phyloP scores from a whole-genome alignment of 2,888 invertebrate genomes.

The Lathronympha strigana region DNA sequence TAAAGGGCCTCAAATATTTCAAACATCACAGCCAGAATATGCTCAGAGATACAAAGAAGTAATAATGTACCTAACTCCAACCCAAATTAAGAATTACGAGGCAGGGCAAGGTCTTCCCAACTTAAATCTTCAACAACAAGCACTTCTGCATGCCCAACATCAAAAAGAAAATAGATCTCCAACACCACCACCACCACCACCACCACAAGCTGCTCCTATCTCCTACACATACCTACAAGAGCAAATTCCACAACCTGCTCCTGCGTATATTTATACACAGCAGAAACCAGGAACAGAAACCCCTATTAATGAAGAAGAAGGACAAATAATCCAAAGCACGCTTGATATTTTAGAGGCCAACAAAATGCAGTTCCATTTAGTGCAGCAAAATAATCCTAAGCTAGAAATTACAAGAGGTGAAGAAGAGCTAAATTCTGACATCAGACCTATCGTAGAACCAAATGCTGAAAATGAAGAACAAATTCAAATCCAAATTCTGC shows the following conservation, averaged over 20 bases:
- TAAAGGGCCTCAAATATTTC: constrained; percentile 58
- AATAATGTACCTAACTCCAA: constrained; percentile 68
- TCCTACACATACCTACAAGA: background rate
- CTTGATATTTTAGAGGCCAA: constrained; percentile 35
- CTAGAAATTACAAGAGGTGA: constrained; percentile 23
- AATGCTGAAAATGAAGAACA: constrained; percentile 42
- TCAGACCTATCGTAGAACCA: constrained; percentile 39
- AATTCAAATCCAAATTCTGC: constrained; percentile 18
- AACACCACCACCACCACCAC: no score
- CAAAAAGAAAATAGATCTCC: background rate
- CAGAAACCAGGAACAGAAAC: constrained; percentile 8
- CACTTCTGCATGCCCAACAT: background rate
- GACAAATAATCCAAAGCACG: constrained; percentile 34
- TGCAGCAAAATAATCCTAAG: constrained; percentile 11
- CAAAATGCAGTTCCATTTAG: constrained; percentile 24
- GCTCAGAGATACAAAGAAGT: constrained; percentile 62
- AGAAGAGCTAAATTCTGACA: constrained; percentile 6
- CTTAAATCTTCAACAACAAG: constrained; percentile 4
- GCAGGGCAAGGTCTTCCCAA: constrained; percentile 51
- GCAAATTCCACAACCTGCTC: constrained; percentile 33
- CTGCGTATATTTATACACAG: constrained; percentile 21
- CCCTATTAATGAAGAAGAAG: constrained; percentile 32
- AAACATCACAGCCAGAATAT: constrained; percentile 42
- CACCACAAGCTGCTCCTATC: no score
- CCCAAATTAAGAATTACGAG: constrained; percentile 65